Percentiles rank a stretch among this genome's conserved stretches.
Conservation (phyloP, 2,113 vertebrate genomes). For the Etheostoma spectabile region DNA sequence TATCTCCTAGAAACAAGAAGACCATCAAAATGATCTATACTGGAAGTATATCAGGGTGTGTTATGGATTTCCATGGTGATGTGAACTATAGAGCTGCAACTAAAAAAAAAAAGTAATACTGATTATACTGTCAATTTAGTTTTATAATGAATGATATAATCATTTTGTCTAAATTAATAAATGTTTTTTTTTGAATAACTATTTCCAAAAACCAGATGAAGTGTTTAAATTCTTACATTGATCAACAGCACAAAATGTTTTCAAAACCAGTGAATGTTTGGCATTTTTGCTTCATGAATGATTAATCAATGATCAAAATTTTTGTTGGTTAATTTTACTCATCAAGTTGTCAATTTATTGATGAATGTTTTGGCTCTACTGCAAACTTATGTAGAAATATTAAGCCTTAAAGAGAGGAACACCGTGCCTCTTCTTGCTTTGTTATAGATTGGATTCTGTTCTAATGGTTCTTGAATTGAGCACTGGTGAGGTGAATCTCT, state of each 20-base stretch:
- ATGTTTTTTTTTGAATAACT: neutral
- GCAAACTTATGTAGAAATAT: neutral
- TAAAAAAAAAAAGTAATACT: too few species aligned
- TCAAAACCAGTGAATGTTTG: neutral
- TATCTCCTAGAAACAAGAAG: slow-evolving; percentile 67
- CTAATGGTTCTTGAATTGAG: neutral
- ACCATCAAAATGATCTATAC: slow-evolving; percentile 10
- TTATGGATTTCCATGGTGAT: neutral
- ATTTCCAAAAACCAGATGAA: neutral
- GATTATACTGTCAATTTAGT: neutral
- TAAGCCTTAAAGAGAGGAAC: neutral
- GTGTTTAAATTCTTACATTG: slow-evolving; percentile 15
- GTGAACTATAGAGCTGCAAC: neutral
- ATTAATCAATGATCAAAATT: neutral
- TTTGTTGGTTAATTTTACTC: neutral
- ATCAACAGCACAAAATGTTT: neutral
- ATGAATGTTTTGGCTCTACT: neutral
- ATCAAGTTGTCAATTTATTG: neutral
- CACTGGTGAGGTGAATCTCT: neutral
- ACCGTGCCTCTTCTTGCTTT: neutral
- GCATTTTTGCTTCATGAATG: neutral
- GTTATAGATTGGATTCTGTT: neutral
- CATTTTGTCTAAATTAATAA: neutral
- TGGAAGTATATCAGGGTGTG: neutral
- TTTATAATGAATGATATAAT: neutral